These are phyloP conservation scores for Diplazon laetatorius DNA, from an alignment of 2,888 invertebrate genomes.

Conservation along the genomic window DNA sequence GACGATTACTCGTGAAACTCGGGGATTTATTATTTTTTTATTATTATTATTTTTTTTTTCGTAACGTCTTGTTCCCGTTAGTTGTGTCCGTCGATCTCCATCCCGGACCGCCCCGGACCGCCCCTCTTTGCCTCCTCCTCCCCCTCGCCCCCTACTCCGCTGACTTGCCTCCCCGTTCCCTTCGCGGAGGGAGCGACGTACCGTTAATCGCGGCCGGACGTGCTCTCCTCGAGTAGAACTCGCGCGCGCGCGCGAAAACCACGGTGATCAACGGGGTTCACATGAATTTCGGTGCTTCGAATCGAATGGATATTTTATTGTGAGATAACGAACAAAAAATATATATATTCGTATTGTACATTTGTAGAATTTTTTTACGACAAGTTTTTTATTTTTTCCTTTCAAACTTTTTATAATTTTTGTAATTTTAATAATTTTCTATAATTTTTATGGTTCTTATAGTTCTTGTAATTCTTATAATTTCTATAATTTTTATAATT, in stretches of 20 bases:
- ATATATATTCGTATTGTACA: too few relatives aligned
- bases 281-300: conserved; percentile 17
- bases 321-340: conserved; percentile 6
- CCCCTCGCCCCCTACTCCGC: conserved; percentile 7
- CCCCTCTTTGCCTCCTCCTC: neutral
- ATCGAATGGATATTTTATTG: conserved; percentile 4
- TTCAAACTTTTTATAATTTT: too few relatives aligned
- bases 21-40: too few relatives aligned
- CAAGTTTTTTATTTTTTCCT: too few relatives aligned
- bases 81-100: neutral
- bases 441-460: too few relatives aligned
- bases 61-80: neutral
- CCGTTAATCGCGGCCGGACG: conserved; percentile 63
- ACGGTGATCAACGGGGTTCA: conserved; percentile 29
- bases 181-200: conserved; percentile 54
- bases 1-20: too few relatives aligned
- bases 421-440: too few relatives aligned
- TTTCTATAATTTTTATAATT: too few relatives aligned
- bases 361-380: too few relatives aligned
- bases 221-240: conserved; percentile 61
- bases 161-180: conserved; percentile 51
- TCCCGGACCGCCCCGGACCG: too few relatives aligned
- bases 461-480: too few relatives aligned
- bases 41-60: neutral
- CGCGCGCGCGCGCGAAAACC: conserved; percentile 56